Base-by-base conservation (phyloP, 1,140 invertebrate species). In the Aphaenogaster ashmeadi region DNA sequence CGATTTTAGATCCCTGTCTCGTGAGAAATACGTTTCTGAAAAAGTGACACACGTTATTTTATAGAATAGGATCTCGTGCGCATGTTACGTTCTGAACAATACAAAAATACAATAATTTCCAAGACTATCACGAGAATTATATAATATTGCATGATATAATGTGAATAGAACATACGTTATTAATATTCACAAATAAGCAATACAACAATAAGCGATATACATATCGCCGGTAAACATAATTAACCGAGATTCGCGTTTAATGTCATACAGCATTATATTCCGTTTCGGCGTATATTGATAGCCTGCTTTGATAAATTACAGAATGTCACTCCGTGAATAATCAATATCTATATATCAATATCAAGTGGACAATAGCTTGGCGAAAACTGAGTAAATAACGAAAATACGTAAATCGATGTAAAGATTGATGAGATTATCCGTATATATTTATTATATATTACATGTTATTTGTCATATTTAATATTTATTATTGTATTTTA, bases 201-300 rank as follows among this genome's bases (percentile, higher is more conserved):
- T 18, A 47, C 15, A 72, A 83, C 41, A 60, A 83, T 50, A 74
- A 47, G 54, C 66, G 9, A 72, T 72, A 47, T 80, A 38, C 60
- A 67, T 50, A 64, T 83, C 11, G 9, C 8, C 52, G 52, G 64
- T 58, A 83, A 83, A 72, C 67, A 58, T 58, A 72, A 83, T 83
- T 83, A 83, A 83, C 27, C 21, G 67, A 72, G 67, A 83, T 83
- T 71, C 50, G 41, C 18, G 27, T 56, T 72, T 72, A 83, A 60
- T 69, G 67, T 60, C 67, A 72, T 18, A 58, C 38, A 18, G 27
- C 7, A 83, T 74, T 44, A 21, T 74, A 50, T 74, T 54, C n/a
- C 38, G 36, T 72, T 74, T 83, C 27, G 38, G 54, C 33, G 38
- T 58, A 81, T 47, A 74, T 74, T 80, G 54, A 58, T 83, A 74